phyloP scores from a whole-genome alignment of 64 coral and sea anemone genomes.

The Dendrophyllia cribrosa region DNA sequence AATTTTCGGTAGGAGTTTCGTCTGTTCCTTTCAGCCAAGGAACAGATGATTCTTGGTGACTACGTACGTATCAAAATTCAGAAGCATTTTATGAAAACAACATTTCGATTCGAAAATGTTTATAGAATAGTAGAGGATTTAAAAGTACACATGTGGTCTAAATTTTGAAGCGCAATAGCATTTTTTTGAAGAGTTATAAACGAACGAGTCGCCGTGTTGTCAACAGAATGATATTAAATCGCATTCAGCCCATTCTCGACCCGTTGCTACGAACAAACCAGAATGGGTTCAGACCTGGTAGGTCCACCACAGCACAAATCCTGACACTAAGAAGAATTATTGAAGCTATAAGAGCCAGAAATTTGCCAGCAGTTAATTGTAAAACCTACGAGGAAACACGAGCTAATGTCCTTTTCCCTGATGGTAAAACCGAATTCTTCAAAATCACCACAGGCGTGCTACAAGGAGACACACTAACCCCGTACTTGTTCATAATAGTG shows the following conservation, averaged over 20 bases:
- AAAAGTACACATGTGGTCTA: too few relatives aligned
- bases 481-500: too few relatives aligned
- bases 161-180: too few relatives aligned
- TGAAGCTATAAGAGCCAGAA: neutral
- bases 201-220: too few relatives aligned
- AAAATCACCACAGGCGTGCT: neutral
- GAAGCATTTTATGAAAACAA: too few relatives aligned
- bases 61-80: too few relatives aligned
- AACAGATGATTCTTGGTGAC: too few relatives aligned
- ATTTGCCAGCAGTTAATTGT: neutral
- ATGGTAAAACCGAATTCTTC: neutral
- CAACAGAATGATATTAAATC: neutral
- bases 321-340: neutral
- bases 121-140: too few relatives aligned
- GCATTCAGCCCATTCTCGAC: neutral
- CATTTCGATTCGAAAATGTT: too few relatives aligned
- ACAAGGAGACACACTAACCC: conserved; percentile 8
- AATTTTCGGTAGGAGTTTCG: too few relatives aligned
- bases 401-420: neutral
- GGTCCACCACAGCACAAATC: neutral
- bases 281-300: neutral
- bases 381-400: neutral
- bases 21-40: too few relatives aligned
- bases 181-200: too few relatives aligned
- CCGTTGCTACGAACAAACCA: neutral